Conservation (phyloP, 2,113 vertebrate species). For the Trinectes maculatus region DNA sequence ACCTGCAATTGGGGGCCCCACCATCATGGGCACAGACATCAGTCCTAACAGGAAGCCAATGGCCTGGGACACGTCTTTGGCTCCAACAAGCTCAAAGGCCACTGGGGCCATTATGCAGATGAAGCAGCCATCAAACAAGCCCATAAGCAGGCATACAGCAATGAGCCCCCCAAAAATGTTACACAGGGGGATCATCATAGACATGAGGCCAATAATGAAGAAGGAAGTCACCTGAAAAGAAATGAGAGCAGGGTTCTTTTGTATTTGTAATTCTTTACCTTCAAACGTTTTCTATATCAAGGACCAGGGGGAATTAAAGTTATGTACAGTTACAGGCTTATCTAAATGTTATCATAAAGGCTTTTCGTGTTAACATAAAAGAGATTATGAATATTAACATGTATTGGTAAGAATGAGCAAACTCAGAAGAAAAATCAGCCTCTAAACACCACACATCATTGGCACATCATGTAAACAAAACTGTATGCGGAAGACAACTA, state of each 20-base stretch:
- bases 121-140: slow-evolving; percentile 97
- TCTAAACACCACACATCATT: background rate
- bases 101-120: slow-evolving; percentile 99
- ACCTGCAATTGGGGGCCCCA: slow-evolving; percentile 97
- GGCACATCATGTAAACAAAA: background rate
- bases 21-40: slow-evolving; percentile 96
- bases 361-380: too few relatives aligned
- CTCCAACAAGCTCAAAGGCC: slow-evolving; percentile 94
- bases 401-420: too few relatives aligned
- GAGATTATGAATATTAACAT: too few relatives aligned
- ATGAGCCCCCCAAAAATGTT: slow-evolving; percentile 87
- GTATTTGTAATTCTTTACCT: background rate
- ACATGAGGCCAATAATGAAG: slow-evolving; percentile 94
- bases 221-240: slow-evolving; percentile 90
- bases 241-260: background rate
- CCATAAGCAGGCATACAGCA: slow-evolving; percentile 95
- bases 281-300: too few relatives aligned
- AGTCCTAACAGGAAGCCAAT: slow-evolving; percentile 96
- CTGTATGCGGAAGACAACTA: background rate
- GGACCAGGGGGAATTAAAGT: too few relatives aligned
- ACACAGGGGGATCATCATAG: slow-evolving; percentile 97
- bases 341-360: too few relatives aligned
- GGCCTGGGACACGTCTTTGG: slow-evolving; percentile 92
- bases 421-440: background rate
- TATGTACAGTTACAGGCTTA: too few relatives aligned